Evolutionary conservation across 2,113 vertebrate genomes (phyloP), one percentile per base, ranked within the genome.

Genomic region (Jaculus jaculus): DNA sequence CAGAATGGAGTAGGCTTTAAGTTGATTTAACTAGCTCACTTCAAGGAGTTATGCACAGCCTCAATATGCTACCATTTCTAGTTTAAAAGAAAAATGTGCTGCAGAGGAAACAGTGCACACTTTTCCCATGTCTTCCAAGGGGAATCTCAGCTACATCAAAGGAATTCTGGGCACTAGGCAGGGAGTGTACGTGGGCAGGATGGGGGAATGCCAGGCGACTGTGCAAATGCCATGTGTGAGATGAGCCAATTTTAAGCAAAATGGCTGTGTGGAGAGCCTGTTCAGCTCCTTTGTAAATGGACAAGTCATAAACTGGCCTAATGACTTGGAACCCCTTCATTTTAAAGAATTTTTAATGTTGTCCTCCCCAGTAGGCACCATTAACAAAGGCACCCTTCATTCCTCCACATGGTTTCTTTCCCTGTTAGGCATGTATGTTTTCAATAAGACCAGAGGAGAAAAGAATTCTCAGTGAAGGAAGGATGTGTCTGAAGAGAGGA

Each of bases 261-360:
- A 96, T 39, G 82, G 74, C 90, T 93, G 42, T 90, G n/a, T 68
- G 74, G 77, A 94, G 91, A 91, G 63, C 58, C 78, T 77, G 84
- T 84, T 82, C 90, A 28, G 91, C 84, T 92, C 69, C 87, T 86
- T 72, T 65, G 65, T 77, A 95, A 96, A 95, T 37, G 86, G 91
- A 95, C 94, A 90, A 95, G 94, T 90, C 97, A 96, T 95, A 96
- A 97, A 95, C 87, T 95, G 94, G 93, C 89, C 87, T 96, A 96
- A 96, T 96, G 96, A 93, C 74, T 96, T 95, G 96, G 96, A 97
- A 98, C 97, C 91, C 69, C 89, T 97, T 66, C 92, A 47, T 91
- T 94, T 90, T 96, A 96, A 94, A 95, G 96, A 97, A 97, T 95
- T 94, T 94, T 95, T 97, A 96, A 96, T 95, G 94, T 83, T 90